Evolutionary conservation across 92 coral and sea anemone genomes (phyloP).

Genomic region (Porites rus): DNA sequence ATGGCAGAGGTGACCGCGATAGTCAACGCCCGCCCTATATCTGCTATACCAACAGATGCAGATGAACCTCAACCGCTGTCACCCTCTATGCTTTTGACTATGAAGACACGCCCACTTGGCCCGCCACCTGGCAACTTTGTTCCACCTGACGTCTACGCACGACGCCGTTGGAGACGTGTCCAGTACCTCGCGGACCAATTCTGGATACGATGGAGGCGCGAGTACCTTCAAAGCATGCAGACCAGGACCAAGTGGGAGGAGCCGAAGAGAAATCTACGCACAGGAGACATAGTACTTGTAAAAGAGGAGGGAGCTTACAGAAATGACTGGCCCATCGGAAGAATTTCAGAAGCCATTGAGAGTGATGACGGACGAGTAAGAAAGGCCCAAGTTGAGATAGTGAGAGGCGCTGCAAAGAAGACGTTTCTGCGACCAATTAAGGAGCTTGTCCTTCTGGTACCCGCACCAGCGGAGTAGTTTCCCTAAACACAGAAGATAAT

Average conservation of each 20-base stretch:
- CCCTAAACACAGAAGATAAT: too few species aligned
- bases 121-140: conserved; percentile 48
- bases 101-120: conserved; percentile 32
- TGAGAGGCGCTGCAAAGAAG: too few species aligned
- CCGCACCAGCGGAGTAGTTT: too few species aligned
- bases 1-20: conserved; percentile 52
- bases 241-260: background rate
- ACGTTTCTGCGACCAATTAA: too few species aligned
- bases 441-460: too few species aligned
- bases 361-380: conserved; percentile 50
- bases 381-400: conserved; percentile 6
- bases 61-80: conserved; percentile 45
- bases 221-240: conserved; percentile 54
- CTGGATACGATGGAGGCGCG: conserved; percentile 53
- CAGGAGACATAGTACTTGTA: conserved; percentile 39
- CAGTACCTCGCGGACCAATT: conserved; percentile 45
- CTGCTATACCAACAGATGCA: conserved; percentile 30
- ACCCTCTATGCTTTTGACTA: conserved; percentile 42
- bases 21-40: conserved; percentile 36
- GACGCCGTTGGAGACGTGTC: conserved; percentile 40
- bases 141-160: conserved; percentile 34
- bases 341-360: conserved; percentile 46
- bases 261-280: conserved; percentile 28
- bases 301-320: conserved; percentile 53
- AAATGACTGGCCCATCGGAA: background rate